A percentile compares a stretch with the other conserved stretches of the same genome.
phyloP scores from a whole-genome alignment of 2,888 invertebrate species.

The Ornithoptera alexandrae region DNA sequence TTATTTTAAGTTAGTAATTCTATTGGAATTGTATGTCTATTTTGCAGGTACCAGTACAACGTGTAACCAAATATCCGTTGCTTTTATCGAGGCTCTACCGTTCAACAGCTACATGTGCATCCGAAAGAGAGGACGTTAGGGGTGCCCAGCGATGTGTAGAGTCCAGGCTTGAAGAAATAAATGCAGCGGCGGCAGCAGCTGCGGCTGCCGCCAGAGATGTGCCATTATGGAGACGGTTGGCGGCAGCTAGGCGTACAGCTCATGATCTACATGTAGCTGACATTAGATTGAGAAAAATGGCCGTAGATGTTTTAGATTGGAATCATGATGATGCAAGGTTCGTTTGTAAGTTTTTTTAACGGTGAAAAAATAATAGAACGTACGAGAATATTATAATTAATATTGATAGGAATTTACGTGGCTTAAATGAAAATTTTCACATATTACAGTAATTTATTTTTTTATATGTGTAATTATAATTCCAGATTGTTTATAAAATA shows the following conservation, averaged over 20 bases:
- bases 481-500: too few species aligned
- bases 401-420: neutral
- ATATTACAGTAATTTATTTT: too few species aligned
- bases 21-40: neutral
- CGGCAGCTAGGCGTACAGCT: constrained; percentile 86
- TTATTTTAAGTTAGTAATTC: neutral
- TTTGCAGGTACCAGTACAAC: constrained; percentile 92
- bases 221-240: constrained; percentile 93
- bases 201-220: constrained; percentile 93
- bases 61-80: constrained; percentile 97
- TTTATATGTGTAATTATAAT: too few species aligned
- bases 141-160: constrained; percentile 96
- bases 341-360: constrained; percentile 25
- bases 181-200: constrained; percentile 94
- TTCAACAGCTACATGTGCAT: constrained; percentile 92
- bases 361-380: neutral
- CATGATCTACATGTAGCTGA: constrained; percentile 93
- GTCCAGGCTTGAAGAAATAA: constrained; percentile 95
- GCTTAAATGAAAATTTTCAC: too few species aligned
- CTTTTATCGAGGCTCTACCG: constrained; percentile 93
- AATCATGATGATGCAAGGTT: constrained; percentile 92
- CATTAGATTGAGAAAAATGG: constrained; percentile 94
- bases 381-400: neutral
- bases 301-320: constrained; percentile 96
- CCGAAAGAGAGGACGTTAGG: constrained; percentile 89